A percentile compares a stretch with the other conserved stretches of the same genome.
phyloP scores from a whole-genome alignment of 1,140 invertebrate genomes.

The Eupeodes corollae region DNA sequence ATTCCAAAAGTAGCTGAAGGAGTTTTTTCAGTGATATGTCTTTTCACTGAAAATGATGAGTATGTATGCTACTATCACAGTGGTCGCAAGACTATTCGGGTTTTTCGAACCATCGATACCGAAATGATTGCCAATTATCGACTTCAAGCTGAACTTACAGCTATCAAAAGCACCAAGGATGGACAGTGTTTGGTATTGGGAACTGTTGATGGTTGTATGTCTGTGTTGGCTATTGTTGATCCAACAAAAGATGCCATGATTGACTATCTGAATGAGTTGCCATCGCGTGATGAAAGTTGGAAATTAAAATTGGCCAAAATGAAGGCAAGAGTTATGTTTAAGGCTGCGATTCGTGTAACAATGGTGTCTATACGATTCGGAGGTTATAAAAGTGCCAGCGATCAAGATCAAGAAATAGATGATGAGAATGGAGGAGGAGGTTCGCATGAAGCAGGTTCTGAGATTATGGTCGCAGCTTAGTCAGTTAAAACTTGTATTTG shows the following conservation, averaged over 20 bases:
- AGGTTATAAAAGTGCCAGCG: constrained; percentile 6
- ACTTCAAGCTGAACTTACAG: constrained; percentile 82
- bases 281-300: constrained; percentile 63
- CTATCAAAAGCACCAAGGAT: constrained; percentile 70
- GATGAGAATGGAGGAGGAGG: constrained; percentile 22
- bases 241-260: constrained; percentile 52
- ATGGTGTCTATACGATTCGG: constrained; percentile 31
- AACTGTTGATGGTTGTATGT: constrained; percentile 87
- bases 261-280: constrained; percentile 54
- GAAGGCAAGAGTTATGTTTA: constrained; percentile 52
- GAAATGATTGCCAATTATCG: constrained; percentile 86
- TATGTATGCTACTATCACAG: constrained; percentile 97
- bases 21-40: constrained; percentile 88
- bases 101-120: constrained; percentile 80
- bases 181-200: constrained; percentile 74
- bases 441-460: constrained; percentile 5
- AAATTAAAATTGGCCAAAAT: constrained; percentile 57
- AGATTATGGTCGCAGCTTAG: neutral
- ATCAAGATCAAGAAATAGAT: constrained; percentile 15
- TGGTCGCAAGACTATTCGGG: constrained; percentile 72
- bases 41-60: constrained; percentile 87
- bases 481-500: no score
- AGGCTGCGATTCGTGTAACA: constrained; percentile 44
- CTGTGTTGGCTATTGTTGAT: constrained; percentile 83
- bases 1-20: constrained; percentile 91